Percentiles rank a stretch among this genome's conserved stretches.
These are phyloP conservation scores for Discoglossus pictus DNA, from an alignment of 2,797 vertebrate genomes.

Conservation along the genomic window DNA sequence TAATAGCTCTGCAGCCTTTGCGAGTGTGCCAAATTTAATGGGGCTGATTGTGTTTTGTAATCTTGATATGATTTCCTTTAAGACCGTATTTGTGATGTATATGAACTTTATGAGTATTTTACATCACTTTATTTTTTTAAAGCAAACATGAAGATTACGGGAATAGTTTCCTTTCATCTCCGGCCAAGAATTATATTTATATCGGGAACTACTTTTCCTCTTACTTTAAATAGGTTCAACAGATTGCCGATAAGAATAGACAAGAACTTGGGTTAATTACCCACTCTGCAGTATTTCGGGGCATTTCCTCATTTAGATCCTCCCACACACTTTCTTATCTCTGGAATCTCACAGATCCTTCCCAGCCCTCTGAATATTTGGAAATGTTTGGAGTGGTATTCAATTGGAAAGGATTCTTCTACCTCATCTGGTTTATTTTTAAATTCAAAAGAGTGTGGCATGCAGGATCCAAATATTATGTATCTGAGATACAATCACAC, in stretches of 20 bases:
- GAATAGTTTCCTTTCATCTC: constrained; percentile 6
- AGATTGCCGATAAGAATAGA: constrained; percentile 45
- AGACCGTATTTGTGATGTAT: neutral
- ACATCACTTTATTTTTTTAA: neutral
- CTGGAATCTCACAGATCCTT: constrained; percentile 66
- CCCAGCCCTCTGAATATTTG: constrained; percentile 69
- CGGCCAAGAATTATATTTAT: constrained; percentile 26
- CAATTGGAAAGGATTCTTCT: constrained; percentile 59
- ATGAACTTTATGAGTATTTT: neutral
- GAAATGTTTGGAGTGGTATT: constrained; percentile 58
- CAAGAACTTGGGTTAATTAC: constrained; percentile 50
- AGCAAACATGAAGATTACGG: neutral
- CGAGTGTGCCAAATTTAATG: too few species aligned
- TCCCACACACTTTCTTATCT: constrained; percentile 63
- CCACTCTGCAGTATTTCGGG: constrained; percentile 63
- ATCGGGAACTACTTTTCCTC: constrained; percentile 3
- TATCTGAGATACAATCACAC: too few species aligned
- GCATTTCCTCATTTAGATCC: constrained; percentile 64
- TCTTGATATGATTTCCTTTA: too few species aligned
- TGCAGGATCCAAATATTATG: neutral
- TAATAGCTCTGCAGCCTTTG: too few species aligned
- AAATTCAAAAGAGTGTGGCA: constrained; percentile 45
- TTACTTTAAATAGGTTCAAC: constrained; percentile 36
- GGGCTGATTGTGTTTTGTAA: too few species aligned
- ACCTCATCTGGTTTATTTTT: constrained; percentile 69